phyloP scores from a whole-genome alignment of 2,888 invertebrate species.

The Cheilosia grossa region DNA sequence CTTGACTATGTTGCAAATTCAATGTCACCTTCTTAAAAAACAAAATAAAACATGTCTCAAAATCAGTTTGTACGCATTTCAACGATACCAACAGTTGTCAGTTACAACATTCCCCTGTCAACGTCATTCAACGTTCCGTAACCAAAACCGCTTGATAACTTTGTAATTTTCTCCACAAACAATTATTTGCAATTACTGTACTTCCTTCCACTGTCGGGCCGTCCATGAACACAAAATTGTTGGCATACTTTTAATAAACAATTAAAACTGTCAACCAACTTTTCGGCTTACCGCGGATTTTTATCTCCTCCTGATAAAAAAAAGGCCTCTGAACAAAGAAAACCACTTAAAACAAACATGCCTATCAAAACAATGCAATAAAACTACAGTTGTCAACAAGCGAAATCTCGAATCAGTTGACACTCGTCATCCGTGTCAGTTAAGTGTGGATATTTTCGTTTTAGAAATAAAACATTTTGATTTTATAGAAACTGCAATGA shows the following conservation, averaged over 20 bases:
- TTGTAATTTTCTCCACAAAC: constrained; percentile 8
- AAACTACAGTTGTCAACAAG: constrained; percentile 19
- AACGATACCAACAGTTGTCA: not conserved
- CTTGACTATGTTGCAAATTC: not conserved
- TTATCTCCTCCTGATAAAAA: constrained; percentile 49
- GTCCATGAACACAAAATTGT: not conserved
- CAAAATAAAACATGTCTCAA: not conserved
- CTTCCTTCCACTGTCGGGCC: not conserved
- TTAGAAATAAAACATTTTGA: not conserved
- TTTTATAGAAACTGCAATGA: not conserved
- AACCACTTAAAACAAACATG: constrained; percentile 28
- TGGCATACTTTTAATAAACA: constrained; percentile 12
- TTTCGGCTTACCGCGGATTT: constrained; percentile 26
- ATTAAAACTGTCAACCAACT: constrained; percentile 29
- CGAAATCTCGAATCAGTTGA: constrained; percentile 24
- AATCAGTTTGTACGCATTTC: not conserved
- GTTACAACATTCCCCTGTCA: constrained; percentile 13
- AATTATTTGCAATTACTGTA: constrained; percentile 37
- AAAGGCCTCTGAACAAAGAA: constrained; percentile 29
- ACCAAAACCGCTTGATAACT: not conserved
- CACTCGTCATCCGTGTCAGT: constrained; percentile 13
- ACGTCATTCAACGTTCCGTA: constrained; percentile 1
- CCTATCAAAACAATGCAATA: constrained; percentile 40
- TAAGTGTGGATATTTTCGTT: constrained; percentile 11
- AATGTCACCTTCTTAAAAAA: not conserved